Percentiles rank a stretch among this genome's conserved stretches.
phyloP scores from a whole-genome alignment of 1,140 invertebrate genomes.

The Pseudomyrmex cubaensis region DNA sequence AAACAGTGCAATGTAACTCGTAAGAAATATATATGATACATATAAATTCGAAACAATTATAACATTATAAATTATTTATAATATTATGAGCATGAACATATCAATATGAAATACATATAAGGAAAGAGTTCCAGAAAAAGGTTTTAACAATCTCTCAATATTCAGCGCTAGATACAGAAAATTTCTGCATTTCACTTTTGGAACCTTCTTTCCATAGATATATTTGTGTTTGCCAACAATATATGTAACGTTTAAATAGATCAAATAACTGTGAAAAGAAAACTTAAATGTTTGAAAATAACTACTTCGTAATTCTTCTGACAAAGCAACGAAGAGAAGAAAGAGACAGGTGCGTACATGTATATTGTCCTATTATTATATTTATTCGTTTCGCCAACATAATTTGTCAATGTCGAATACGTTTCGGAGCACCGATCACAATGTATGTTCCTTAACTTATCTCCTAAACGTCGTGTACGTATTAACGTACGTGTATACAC shows the following conservation, averaged over 20 bases:
- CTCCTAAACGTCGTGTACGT: conserved; percentile 59
- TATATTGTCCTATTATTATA: conserved; percentile 68
- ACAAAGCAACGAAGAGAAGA: background rate
- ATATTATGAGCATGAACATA: too few relatives aligned
- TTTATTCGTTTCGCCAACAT: conserved; percentile 71
- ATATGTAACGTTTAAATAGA: too few relatives aligned
- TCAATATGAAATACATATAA: background rate
- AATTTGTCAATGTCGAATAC: conserved; percentile 17
- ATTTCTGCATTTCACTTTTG: background rate
- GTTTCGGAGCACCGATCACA: conserved; percentile 68
- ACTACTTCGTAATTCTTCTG: background rate
- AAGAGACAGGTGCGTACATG: conserved; percentile 54
- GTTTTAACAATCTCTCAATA: background rate
- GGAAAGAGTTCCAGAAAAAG: background rate
- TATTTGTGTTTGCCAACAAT: background rate
- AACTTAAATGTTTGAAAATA: too few relatives aligned
- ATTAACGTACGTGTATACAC: conserved; percentile 69
- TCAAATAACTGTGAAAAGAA: too few relatives aligned
- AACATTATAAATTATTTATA: too few relatives aligned
- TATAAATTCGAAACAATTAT: too few relatives aligned
- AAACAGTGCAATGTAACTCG: too few relatives aligned
- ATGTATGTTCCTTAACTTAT: conserved; percentile 47
- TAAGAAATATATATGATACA: too few relatives aligned
- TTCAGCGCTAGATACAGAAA: too few relatives aligned
- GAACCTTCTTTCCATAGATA: background rate